These are phyloP conservation scores for Parelbella ahira DNA, from an alignment of 2,888 invertebrate species.

Conservation along the genomic window DNA sequence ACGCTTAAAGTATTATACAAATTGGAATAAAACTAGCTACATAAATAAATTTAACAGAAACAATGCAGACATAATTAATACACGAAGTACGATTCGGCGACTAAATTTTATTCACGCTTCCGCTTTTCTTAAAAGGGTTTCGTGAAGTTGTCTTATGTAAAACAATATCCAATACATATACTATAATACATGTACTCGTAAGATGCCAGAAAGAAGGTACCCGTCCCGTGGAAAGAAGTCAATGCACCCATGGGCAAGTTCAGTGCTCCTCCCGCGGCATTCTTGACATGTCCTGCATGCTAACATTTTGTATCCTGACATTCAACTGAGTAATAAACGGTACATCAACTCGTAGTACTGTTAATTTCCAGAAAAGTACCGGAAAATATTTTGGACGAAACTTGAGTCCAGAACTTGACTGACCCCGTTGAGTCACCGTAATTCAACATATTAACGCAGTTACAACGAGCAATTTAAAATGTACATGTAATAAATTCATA, in stretches of 20 bases:
- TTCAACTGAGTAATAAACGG: no score
- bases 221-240: constrained; percentile 43
- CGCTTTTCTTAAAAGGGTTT: no score
- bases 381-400: constrained; percentile 5
- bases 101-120: no score
- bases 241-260: constrained; percentile 61
- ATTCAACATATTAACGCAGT: constrained; percentile 23
- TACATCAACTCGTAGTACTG: neutral
- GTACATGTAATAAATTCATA: constrained; percentile 22
- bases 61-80: no score
- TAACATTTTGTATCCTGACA: constrained; percentile 39
- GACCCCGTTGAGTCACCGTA: constrained; percentile 19
- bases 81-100: no score
- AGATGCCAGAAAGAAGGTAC: constrained; percentile 38
- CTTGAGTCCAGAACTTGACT: constrained; percentile 16
- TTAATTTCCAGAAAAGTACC: constrained; percentile 7
- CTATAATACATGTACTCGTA: constrained; percentile 25
- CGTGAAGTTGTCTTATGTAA: no score
- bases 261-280: constrained; percentile 48
- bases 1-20: no score
- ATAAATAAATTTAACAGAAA: no score
- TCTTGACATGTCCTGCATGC: constrained; percentile 54
- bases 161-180: no score
- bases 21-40: no score
- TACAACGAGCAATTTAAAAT: constrained; percentile 23